phyloP scores from a whole-genome alignment of 1,140 invertebrate genomes.

The Euwallacea similis region DNA sequence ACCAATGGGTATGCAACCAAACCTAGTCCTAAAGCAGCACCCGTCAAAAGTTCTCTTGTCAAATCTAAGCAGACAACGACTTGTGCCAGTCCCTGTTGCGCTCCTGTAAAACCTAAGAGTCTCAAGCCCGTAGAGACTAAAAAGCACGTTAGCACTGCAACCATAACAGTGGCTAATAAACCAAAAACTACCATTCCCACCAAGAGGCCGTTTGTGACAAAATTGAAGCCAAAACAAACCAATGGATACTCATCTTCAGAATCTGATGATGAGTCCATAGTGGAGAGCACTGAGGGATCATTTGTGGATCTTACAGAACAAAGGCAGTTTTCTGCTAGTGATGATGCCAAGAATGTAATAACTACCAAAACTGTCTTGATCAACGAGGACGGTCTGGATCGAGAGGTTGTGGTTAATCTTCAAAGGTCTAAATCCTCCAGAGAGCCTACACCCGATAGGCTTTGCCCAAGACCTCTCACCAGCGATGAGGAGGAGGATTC shows the following conservation, averaged over 20 bases:
- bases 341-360: conserved; percentile 53
- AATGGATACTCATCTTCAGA: conserved; percentile 38
- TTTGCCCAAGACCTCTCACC: conserved; percentile 64
- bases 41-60: conserved; percentile 13
- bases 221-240: conserved; percentile 45
- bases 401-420: conserved; percentile 62
- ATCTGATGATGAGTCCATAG: conserved; percentile 39
- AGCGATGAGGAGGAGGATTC: conserved; percentile 60
- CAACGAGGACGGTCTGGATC: conserved; percentile 46
- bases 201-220: conserved; percentile 36
- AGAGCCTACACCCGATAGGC: conserved; percentile 69
- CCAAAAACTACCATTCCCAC: conserved; percentile 33
- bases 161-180: conserved; percentile 38
- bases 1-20: conserved; percentile 36
- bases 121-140: conserved; percentile 35
- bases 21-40: not conserved
- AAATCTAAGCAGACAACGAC: not conserved
- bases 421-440: conserved; percentile 71
- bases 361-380: conserved; percentile 52
- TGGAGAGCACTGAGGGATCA: conserved; percentile 50
- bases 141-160: conserved; percentile 44
- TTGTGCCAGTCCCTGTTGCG: not conserved
- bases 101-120: conserved; percentile 27
- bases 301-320: conserved; percentile 45
- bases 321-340: conserved; percentile 56